Conservation (phyloP, 2,888 invertebrate species). For the Silvanus unidentatus region DNA sequence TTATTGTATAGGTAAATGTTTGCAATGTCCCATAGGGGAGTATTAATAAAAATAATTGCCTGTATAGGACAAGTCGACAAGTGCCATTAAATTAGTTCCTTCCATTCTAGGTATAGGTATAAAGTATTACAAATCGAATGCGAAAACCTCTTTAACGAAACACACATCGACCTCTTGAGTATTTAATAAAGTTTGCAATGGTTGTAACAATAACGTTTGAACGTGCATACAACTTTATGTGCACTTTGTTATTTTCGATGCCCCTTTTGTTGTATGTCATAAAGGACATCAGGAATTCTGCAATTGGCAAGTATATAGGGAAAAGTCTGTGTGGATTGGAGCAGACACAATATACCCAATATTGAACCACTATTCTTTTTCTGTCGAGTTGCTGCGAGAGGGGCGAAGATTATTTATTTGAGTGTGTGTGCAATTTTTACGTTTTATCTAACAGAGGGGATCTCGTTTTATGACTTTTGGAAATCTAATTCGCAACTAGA, state of each 20-base stretch:
- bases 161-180: slow-evolving; percentile 3
- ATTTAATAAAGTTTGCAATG: slow-evolving; percentile 12
- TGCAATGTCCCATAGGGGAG: too few relatives aligned
- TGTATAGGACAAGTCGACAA: too few relatives aligned
- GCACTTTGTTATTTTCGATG: slow-evolving; percentile 18
- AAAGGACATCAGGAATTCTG: slow-evolving; percentile 10
- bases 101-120: too few relatives aligned
- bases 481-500: too few relatives aligned
- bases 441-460: slow-evolving; percentile 18
- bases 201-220: slow-evolving; percentile 17
- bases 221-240: slow-evolving; percentile 18
- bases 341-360: slow-evolving; percentile 8
- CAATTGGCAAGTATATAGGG: neutral
- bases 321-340: slow-evolving; percentile 8
- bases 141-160: too few relatives aligned
- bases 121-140: too few relatives aligned
- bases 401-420: slow-evolving; percentile 23
- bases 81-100: too few relatives aligned
- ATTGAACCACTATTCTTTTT: slow-evolving; percentile 17
- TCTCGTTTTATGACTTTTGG: slow-evolving; percentile 8
- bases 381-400: slow-evolving; percentile 15
- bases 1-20: too few relatives aligned
- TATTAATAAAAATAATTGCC: too few relatives aligned
- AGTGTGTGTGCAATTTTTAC: slow-evolving; percentile 11
- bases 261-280: slow-evolving; percentile 3